Evolutionary conservation across 1,140 invertebrate species (phyloP), one percentile per base, ranked within the genome.

Genomic region (Eupristina koningsbergeri): DNA sequence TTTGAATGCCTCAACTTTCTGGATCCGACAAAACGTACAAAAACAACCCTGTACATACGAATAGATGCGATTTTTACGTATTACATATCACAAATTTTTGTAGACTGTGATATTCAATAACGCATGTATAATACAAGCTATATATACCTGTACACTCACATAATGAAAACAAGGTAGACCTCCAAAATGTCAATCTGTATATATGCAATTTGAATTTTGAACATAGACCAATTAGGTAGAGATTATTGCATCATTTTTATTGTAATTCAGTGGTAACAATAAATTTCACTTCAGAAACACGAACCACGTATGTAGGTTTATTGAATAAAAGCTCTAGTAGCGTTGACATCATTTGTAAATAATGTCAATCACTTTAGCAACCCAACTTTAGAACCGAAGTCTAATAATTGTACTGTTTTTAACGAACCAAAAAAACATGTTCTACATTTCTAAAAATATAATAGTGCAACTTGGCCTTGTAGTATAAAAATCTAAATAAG

Each of bases 21-120:
- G 13, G 9, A 17, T n/a, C 15, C 71, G 8, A n/a, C 64, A 31
- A 71, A 22, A 26, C 29, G 6, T 26, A 39, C 39, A 41, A 73
- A 77, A 69, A 45, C 76, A 84, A 26, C 26, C 47, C 31, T 80
- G 78, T 80, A 86, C 36, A 64, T 84, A 81, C 69, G 84, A 85
- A 85, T 84, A 85, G n/a, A n/a, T 82, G 83, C 73, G 73, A 85
- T 86, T 85, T 86, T 84, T 87, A 86, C 81, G 50, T 83, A 87
- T 84, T 86, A 84, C 90, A 91, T 91, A 91, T 91, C 90, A 90
- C 89, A 87, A 83, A 76, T 86, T 88, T 87, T 86, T 87, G 63
- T 86, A 87, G 88, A 87, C 90, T 91, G 90, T 91, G 90, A 91
- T 90, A 91, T 88, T 85, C 86, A 79, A 85, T 50, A 76, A 77